Percentiles rank a stretch among this genome's conserved stretches.
These are phyloP conservation scores for Lordiphosa stackelbergi DNA, from an alignment of 1,140 invertebrate species.

Conservation along the genomic window DNA sequence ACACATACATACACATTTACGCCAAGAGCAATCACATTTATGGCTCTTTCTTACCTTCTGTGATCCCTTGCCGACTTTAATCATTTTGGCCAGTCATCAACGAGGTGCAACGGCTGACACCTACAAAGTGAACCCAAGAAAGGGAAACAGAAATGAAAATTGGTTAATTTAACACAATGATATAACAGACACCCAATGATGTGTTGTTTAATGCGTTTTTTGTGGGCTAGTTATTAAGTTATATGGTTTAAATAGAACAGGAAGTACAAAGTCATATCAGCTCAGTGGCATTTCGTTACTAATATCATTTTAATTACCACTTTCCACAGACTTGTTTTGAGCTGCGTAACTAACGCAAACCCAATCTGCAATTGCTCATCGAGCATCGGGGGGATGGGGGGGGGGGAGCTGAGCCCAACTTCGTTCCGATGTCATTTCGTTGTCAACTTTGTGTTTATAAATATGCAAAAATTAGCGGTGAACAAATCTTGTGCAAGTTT, in stretches of 20 bases:
- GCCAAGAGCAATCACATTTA: constrained; percentile 6
- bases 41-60: constrained; percentile 14
- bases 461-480: constrained; percentile 67
- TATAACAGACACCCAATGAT: constrained; percentile 31
- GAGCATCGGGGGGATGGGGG: constrained; percentile 3
- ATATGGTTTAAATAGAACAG: constrained; percentile 59
- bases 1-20: constrained; percentile 5
- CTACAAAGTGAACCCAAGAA: constrained; percentile 32
- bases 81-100: constrained; percentile 59
- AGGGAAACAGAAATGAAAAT: constrained; percentile 28
- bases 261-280: constrained; percentile 31
- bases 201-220: constrained; percentile 25
- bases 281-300: constrained; percentile 38
- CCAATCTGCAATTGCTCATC: constrained; percentile 59
- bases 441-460: constrained; percentile 67
- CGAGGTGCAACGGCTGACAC: constrained; percentile 67
- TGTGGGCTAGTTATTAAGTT: constrained; percentile 49
- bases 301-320: constrained; percentile 67
- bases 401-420: constrained; percentile 8
- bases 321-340: constrained; percentile 44
- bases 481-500: constrained; percentile 72
- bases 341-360: constrained; percentile 20
- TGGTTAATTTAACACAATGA: constrained; percentile 66
- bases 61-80: constrained; percentile 25
- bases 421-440: constrained; percentile 43